phyloP scores from a whole-genome alignment of 2,888 invertebrate genomes.

The Daptonema setosum region DNA sequence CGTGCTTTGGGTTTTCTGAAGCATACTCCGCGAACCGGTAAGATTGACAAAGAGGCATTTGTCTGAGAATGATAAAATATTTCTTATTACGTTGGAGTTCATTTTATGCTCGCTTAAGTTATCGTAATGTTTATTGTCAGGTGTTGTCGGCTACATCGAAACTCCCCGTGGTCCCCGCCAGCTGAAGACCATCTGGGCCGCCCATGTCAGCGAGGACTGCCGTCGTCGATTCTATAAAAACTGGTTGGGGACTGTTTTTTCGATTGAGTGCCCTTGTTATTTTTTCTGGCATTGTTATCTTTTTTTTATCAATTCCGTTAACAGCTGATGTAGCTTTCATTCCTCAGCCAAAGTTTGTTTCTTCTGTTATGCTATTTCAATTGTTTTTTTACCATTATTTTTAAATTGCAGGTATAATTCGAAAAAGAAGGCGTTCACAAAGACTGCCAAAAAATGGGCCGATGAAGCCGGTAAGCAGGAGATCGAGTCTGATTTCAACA shows the following conservation, averaged over 20 bases:
- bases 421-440: constrained; percentile 99
- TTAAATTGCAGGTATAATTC: constrained; percentile 65
- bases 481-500: constrained; percentile 84
- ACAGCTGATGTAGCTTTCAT: too few relatives aligned
- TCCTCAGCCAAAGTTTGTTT: too few relatives aligned
- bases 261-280: constrained; percentile 5
- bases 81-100: too few relatives aligned
- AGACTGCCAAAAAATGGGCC: constrained; percentile 92
- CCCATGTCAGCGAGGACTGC: constrained; percentile 95
- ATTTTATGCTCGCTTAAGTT: too few relatives aligned
- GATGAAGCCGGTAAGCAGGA: constrained; percentile 87
- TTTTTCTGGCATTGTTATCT: too few relatives aligned
- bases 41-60: too few relatives aligned
- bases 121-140: not conserved
- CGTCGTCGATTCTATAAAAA: constrained; percentile 98
- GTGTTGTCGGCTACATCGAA: constrained; percentile 86
- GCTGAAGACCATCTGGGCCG: constrained; percentile 88
- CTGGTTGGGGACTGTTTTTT: constrained; percentile 72
- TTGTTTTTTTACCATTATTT: too few relatives aligned
- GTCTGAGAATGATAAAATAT: too few relatives aligned
- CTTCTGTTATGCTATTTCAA: too few relatives aligned
- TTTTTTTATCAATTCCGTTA: too few relatives aligned
- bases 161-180: constrained; percentile 89
- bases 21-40: too few relatives aligned
- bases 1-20: too few relatives aligned